Percentiles rank a stretch among this genome's conserved stretches.
These are phyloP conservation scores for Phallusia fumigata DNA, from an alignment of 23 tunicate genomes.

Conservation along the genomic window DNA sequence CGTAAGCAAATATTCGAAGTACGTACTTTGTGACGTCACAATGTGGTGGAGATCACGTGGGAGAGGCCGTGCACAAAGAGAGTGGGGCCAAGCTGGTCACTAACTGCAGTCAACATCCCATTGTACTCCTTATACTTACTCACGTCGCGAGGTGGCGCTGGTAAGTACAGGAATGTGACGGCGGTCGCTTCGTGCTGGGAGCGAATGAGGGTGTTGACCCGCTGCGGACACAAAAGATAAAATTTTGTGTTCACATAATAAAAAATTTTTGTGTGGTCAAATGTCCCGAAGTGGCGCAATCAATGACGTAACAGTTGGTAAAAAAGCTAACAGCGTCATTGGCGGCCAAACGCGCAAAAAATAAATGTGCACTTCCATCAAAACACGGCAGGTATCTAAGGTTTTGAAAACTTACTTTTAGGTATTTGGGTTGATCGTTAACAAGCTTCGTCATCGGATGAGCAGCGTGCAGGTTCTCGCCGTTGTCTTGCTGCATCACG, in stretches of 20 bases:
- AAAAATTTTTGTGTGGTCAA: too few relatives aligned
- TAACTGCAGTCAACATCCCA: conserved; percentile 31
- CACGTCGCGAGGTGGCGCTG: conserved; percentile 41
- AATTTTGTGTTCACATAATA: too few relatives aligned
- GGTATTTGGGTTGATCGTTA: conserved; percentile 24
- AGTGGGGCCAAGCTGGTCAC: conserved; percentile 51
- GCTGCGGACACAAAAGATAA: conserved; percentile 1
- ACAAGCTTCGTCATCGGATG: conserved; percentile 20
- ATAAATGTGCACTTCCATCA: background rate
- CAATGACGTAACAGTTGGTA: too few relatives aligned
- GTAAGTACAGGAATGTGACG: conserved; percentile 56
- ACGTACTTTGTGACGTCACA: conserved; percentile 10
- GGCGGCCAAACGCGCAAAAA: too few relatives aligned
- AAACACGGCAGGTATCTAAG: background rate
- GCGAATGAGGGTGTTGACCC: conserved; percentile 36
- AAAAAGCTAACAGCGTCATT: too few relatives aligned
- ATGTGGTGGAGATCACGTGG: conserved; percentile 46
- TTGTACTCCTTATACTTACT: conserved; percentile 28
- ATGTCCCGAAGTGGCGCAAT: too few relatives aligned
- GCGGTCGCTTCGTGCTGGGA: conserved; percentile 38
- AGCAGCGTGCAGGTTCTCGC: conserved; percentile 33
- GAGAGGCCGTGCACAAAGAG: conserved; percentile 57
- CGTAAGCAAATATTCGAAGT: too few relatives aligned
- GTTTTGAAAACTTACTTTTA: conserved; percentile 23
- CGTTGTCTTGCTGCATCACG: background rate